A percentile compares a stretch with the other conserved stretches of the same genome.
phyloP scores from a whole-genome alignment of 1,140 invertebrate species.

The Diprion similis region DNA sequence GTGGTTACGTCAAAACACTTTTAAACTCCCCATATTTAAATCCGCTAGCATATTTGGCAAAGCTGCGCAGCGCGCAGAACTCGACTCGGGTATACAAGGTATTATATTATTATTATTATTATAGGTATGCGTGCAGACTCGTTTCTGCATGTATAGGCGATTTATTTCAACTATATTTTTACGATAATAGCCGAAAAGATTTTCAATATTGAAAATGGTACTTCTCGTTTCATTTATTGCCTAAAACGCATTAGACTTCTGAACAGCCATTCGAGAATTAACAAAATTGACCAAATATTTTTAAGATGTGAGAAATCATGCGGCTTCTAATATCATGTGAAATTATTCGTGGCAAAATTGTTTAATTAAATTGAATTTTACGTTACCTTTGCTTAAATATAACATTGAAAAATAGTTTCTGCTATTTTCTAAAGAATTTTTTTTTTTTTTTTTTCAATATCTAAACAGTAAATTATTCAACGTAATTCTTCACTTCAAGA shows the following conservation, averaged over 20 bases:
- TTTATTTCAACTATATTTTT: no score
- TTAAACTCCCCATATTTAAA: conserved; percentile 54
- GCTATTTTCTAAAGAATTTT: no score
- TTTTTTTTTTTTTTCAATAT: no score
- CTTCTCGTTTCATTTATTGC: no score
- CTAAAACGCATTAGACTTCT: no score
- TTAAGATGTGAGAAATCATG: conserved; percentile 6
- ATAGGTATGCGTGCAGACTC: no score
- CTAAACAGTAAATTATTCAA: no score
- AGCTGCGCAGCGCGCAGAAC: conserved; percentile 12
- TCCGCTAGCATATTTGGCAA: conserved; percentile 43
- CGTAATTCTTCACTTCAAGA: no score
- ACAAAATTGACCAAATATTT: background rate
- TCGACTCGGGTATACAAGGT: background rate
- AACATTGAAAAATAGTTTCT: no score
- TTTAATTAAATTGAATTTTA: no score
- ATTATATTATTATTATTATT: background rate
- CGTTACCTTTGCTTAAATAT: background rate
- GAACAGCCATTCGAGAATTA: background rate
- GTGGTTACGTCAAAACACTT: conserved; percentile 58
- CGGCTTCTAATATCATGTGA: background rate
- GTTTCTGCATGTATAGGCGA: no score
- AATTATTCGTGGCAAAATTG: background rate
- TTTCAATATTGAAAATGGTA: no score
- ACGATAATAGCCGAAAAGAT: background rate